Conservation (phyloP, 2,113 vertebrate genomes). For the Cephalopholis sonnerati region DNA sequence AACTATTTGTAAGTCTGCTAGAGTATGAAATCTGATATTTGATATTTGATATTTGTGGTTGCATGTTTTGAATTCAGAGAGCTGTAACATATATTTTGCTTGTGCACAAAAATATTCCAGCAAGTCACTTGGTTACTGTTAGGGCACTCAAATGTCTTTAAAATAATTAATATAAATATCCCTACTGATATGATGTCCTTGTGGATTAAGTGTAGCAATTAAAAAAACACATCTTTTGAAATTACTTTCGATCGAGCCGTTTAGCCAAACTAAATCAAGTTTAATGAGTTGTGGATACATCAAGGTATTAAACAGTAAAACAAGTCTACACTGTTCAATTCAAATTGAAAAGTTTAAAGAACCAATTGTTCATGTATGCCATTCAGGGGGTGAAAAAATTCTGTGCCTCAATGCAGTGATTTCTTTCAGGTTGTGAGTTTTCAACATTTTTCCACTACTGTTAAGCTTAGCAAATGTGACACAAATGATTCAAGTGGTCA, state of each 20-base stretch:
- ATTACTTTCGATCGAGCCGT: background rate
- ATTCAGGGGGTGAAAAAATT: background rate
- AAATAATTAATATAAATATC: conserved; percentile 28
- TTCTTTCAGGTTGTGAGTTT: background rate
- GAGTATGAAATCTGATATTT: background rate
- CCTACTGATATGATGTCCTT: background rate
- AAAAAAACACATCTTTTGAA: conserved; percentile 4
- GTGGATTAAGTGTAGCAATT: conserved; percentile 33
- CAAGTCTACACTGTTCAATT: background rate
- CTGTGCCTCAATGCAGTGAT: background rate
- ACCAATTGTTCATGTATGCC: background rate
- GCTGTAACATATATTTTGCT: background rate
- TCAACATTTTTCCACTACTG: background rate
- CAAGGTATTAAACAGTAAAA: background rate
- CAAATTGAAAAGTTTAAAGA: background rate
- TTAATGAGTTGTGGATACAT: conserved; percentile 18
- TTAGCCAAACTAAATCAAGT: conserved; percentile 7
- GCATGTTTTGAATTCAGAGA: background rate
- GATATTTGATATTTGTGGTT: background rate
- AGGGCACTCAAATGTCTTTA: background rate
- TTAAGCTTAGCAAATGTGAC: background rate
- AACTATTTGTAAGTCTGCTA: background rate
- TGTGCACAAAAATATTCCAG: background rate
- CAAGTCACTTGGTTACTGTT: background rate
- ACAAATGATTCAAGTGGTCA: background rate